Base-by-base conservation (phyloP, 2,113 vertebrate genomes). In the Pterocles burchelli region DNA sequence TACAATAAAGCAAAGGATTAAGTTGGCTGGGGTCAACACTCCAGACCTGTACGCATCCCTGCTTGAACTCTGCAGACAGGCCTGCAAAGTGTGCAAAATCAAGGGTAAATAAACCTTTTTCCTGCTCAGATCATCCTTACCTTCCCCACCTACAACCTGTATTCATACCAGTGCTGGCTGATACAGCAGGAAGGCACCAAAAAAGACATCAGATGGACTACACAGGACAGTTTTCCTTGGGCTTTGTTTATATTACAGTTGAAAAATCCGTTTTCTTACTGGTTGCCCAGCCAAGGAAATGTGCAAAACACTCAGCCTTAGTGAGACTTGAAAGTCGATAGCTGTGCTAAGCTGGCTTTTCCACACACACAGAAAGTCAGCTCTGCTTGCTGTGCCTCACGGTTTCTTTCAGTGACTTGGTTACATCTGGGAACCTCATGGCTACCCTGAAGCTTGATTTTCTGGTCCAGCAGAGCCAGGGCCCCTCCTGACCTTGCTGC, bases 341-440 rank as follows among this genome's bases (percentile, higher is more conserved):
- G 24, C 34, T 78, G 48, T 75, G 72, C 63, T 90, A 49, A 77
- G 31, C 48, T 1, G 0, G 21, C 12, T 89, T 89, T 84, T 91
- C 55, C 76, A 48, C 3, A 6, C 72, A 81, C 29, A 59, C 2
- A 4, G 48, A 90, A 70, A 73, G 51, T 55, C 82, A 86, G n/a
- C 38, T 65, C 79, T 8, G 17, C 88, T 93, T 66, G 19, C 29
- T 80, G 59, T 74, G 48, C 86, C 85, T 92, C 59, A 75, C 0
- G 0, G 43, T 48, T 86, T 62, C 73, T 80, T 43, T 62, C 33
- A 88, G 80, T 51, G 76, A 81, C 68, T 95, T 90, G 31, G 79
- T 92, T 91, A 97, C 83, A 90, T 95, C 80, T 96, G 91, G 94
- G 48, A 84, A 76, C 92, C 94, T 96, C 89, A 84, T 95, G 90